Conservation (phyloP, 2,113 vertebrate species). For the Greenwoodochromis staneri region DNA sequence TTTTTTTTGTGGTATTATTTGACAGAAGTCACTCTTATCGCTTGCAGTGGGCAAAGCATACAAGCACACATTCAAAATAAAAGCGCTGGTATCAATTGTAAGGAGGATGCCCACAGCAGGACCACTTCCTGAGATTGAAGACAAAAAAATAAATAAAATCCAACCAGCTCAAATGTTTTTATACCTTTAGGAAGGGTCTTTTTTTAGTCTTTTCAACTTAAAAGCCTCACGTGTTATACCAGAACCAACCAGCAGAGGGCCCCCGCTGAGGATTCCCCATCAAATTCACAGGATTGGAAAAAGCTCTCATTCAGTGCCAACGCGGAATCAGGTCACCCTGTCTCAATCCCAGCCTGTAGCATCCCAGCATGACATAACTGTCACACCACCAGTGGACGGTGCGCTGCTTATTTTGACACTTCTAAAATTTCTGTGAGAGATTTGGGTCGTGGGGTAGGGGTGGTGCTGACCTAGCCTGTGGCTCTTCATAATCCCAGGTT, state of each 20-base stretch:
- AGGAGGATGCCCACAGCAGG: background rate
- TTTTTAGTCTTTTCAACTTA: background rate
- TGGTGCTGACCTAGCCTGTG: slow-evolving; percentile 35
- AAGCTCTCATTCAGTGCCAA: background rate
- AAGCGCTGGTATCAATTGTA: background rate
- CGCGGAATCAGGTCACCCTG: slow-evolving; percentile 8
- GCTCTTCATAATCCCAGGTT: slow-evolving; percentile 57
- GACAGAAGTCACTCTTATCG: background rate
- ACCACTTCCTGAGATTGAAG: background rate
- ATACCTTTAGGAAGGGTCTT: background rate
- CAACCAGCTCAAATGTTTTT: background rate
- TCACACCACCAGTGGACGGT: background rate
- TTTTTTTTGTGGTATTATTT: background rate
- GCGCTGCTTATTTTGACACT: background rate
- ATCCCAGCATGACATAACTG: slow-evolving; percentile 4
- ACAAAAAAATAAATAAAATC: background rate
- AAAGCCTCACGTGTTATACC: background rate
- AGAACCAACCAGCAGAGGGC: slow-evolving; percentile 36
- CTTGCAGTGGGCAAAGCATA: background rate
- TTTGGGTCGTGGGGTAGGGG: slow-evolving; percentile 11
- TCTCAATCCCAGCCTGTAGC: background rate
- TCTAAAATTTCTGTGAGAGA: slow-evolving; percentile 6
- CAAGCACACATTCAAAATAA: background rate
- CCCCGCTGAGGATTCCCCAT: background rate
- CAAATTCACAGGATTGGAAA: background rate